Evolutionary conservation across 2,888 invertebrate genomes (phyloP).

Genomic region (Drosophila stalkeri): DNA sequence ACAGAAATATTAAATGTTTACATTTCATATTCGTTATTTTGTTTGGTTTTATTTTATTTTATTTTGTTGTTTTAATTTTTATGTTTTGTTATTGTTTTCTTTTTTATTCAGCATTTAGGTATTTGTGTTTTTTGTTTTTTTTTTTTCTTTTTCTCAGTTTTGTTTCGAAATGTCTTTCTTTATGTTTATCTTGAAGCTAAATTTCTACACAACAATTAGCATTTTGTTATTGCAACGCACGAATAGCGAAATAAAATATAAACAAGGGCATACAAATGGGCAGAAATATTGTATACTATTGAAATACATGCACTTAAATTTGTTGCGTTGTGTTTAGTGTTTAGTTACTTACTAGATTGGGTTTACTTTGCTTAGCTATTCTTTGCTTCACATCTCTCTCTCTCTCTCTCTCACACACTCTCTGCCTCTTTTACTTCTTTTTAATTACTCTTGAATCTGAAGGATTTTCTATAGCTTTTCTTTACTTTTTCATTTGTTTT

Average conservation of each 20-base stretch:
- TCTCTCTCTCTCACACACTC: background rate
- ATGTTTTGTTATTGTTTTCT: slow-evolving; percentile 27
- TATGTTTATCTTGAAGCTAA: slow-evolving; percentile 49
- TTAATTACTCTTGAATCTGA: background rate
- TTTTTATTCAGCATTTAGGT: slow-evolving; percentile 23
- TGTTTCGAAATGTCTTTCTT: slow-evolving; percentile 55
- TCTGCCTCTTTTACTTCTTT: background rate
- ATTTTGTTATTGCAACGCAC: slow-evolving; percentile 33
- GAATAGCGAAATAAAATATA: slow-evolving; percentile 9
- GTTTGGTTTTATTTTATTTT: slow-evolving; percentile 40
- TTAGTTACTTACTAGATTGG: slow-evolving; percentile 2
- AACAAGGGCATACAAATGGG: slow-evolving; percentile 18
- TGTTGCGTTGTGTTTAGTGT: background rate
- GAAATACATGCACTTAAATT: background rate
- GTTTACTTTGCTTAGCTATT: background rate
- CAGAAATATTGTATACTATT: slow-evolving; percentile 1
- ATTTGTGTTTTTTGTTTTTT: slow-evolving; percentile 9
- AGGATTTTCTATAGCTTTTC: background rate
- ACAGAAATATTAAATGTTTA: slow-evolving; percentile 33
- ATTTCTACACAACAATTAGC: slow-evolving; percentile 49
- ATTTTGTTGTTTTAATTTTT: slow-evolving; percentile 16
- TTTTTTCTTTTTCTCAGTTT: slow-evolving; percentile 20
- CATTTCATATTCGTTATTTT: slow-evolving; percentile 43
- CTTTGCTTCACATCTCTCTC: background rate
- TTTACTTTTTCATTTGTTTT: background rate